Evolutionary conservation across 92 coral and sea anemone genomes (phyloP).

Genomic region (Siderastrea radians): DNA sequence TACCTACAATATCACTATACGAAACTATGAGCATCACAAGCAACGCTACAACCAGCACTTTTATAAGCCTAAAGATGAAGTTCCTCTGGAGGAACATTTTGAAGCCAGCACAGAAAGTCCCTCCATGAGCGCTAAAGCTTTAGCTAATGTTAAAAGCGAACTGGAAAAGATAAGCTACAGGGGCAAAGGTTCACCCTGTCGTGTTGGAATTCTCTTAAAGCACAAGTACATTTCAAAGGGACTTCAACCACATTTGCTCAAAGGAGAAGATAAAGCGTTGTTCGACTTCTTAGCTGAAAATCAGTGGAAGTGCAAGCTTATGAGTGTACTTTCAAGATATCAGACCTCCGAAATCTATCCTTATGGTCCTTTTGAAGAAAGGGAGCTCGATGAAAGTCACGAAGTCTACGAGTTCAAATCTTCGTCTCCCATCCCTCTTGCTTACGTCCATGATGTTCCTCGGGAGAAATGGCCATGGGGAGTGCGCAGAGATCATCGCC

Average conservation of each 20-base stretch:
- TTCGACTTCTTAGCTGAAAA: constrained; percentile 52
- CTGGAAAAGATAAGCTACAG: constrained; percentile 36
- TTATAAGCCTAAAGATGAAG: neutral
- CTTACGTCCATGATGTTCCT: neutral
- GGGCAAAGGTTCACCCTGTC: constrained; percentile 31
- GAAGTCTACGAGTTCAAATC: constrained; percentile 58
- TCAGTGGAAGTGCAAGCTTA: constrained; percentile 70
- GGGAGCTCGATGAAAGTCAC: constrained; percentile 65
- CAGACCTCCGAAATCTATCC: constrained; percentile 33
- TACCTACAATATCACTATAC: constrained; percentile 59
- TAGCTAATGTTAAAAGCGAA: constrained; percentile 57
- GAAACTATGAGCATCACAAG: neutral
- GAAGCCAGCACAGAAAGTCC: constrained; percentile 68
- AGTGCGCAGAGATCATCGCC: constrained; percentile 10
- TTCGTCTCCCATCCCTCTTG: neutral
- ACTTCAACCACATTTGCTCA: constrained; percentile 62
- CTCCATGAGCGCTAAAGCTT: constrained; percentile 41
- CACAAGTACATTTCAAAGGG: constrained; percentile 67
- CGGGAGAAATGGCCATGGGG: neutral
- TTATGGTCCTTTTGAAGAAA: constrained; percentile 33
- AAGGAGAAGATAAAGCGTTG: constrained; percentile 72
- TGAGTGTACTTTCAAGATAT: constrained; percentile 61
- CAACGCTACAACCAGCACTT: neutral
- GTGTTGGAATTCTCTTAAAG: constrained; percentile 65
- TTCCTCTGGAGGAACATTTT: constrained; percentile 48